Base-by-base conservation (phyloP, 2,888 invertebrate species). In the Mythimna vitellina region DNA sequence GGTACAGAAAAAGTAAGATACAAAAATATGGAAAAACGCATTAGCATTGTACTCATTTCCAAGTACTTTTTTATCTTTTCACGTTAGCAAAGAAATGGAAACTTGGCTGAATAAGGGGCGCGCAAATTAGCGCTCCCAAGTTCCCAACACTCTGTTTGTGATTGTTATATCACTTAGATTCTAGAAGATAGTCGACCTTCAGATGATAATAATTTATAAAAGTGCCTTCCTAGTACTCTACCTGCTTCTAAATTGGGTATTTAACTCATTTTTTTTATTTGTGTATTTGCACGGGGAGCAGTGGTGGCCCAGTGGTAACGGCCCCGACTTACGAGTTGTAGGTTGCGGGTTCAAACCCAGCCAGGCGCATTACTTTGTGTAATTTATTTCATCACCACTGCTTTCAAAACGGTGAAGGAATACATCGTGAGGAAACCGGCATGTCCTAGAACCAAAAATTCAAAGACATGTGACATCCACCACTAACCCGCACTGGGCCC, bases 51-150 rank as follows among this genome's bases (percentile, higher is more conserved):
- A 61, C 42, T 35, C n/a, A 62, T 46, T 12, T n/a, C 20, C 10
- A 54, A 42, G 42, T 42, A 25, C 10, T 25, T 68, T 70, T 62
- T 72, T 54, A 54, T 62, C n/a, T 73, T 46, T 71, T 46, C 32
- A 17, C 6, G 32, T 60, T 25, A n/a, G 42, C 42, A n/a, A 72
- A 35, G n/a, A 12, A 17, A 61, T 61, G 12, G n/a, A 46, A 61
- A 72, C 12, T 12, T 32, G 7, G 35, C n/a, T 61, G 46, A 63
- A 73, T 71, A 71, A 60, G 10, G 60, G 58, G 22, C 3, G 22
- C 71, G 32, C n/a, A 29, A 72, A 63, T 72, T 12, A 63, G 10
- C 46, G 35, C n/a, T 53, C 35, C 35, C 42, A 35, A 61, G 35
- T 17, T 53, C 35, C 25, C 42, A 35, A 61, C 61, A 25, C 35